Evolutionary conservation across 1,140 invertebrate species (phyloP).

Genomic region (Reticulitermes speratus): DNA sequence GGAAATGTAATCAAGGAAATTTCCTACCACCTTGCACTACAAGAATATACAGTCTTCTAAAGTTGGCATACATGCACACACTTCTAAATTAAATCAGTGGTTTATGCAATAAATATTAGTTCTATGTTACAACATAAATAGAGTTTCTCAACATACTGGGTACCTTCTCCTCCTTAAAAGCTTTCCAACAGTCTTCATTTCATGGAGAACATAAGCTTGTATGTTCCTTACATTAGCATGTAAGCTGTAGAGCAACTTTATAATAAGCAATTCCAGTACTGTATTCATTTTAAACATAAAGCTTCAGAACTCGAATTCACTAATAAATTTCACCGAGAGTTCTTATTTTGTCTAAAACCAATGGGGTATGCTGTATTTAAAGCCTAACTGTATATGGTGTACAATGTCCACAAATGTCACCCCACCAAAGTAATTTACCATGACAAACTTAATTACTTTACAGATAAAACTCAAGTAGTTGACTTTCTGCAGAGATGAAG

Average conservation of each 20-base stretch:
- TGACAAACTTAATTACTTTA: too few relatives aligned
- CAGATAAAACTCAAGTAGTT: too few relatives aligned
- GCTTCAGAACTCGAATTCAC: too few relatives aligned
- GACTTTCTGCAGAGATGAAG: too few relatives aligned
- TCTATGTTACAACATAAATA: conserved; percentile 16
- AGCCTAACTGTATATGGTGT: too few relatives aligned
- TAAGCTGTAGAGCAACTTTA: not conserved
- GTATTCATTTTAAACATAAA: too few relatives aligned
- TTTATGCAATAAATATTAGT: conserved; percentile 8
- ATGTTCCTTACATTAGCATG: not conserved
- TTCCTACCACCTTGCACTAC: conserved; percentile 9
- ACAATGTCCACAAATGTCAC: too few relatives aligned
- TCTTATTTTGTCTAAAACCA: too few relatives aligned
- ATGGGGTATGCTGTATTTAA: too few relatives aligned
- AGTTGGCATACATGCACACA: conserved; percentile 3
- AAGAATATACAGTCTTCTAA: not conserved
- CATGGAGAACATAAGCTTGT: not conserved
- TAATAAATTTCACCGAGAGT: too few relatives aligned
- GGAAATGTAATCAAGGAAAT: not conserved
- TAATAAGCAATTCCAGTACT: not conserved
- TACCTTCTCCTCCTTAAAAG: not conserved
- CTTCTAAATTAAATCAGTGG: not conserved
- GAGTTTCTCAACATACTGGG: not conserved
- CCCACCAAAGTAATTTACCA: too few relatives aligned
- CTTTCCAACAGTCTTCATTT: not conserved